These are phyloP conservation scores for Oscheius sp. DNA, from an alignment of 2,888 invertebrate genomes.

Conservation along the genomic window DNA sequence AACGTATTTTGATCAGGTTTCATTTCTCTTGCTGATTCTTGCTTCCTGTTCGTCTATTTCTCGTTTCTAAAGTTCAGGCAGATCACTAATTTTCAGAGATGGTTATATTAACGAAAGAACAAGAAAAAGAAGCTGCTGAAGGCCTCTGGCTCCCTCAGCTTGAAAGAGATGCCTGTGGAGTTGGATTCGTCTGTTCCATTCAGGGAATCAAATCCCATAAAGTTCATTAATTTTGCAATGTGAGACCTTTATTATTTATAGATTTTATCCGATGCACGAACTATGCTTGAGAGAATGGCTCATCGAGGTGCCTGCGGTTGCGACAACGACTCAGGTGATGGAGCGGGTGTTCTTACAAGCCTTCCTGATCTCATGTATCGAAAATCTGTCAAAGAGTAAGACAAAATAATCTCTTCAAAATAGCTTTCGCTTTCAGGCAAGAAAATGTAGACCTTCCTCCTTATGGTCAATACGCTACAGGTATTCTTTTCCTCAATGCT, in stretches of 20 bases:
- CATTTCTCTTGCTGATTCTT: background rate
- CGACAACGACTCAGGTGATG: conserved; percentile 99
- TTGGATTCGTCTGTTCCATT: conserved; percentile 97
- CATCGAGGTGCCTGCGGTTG: conserved; percentile 98
- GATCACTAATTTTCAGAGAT: conserved; percentile 35
- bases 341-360: conserved; percentile 94
- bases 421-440: conserved; percentile 40
- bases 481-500: conserved; percentile 88
- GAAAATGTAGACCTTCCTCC: conserved; percentile 81
- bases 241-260: conserved; percentile 71
- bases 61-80: background rate
- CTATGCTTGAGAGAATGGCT: conserved; percentile 94
- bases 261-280: conserved; percentile 95
- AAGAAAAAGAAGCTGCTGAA: conserved; percentile 59
- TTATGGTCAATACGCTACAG: conserved; percentile 91
- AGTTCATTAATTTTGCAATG: conserved; percentile 63
- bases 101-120: conserved; percentile 66
- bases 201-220: conserved; percentile 92
- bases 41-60: background rate
- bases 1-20: background rate
- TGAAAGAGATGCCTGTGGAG: conserved; percentile 97
- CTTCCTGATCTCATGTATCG: conserved; percentile 94
- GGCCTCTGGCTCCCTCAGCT: conserved; percentile 92
- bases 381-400: conserved; percentile 79
- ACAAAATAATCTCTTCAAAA: background rate